Base-by-base conservation (phyloP, 2,888 invertebrate species). In the Peribatodes rhomboidaria region DNA sequence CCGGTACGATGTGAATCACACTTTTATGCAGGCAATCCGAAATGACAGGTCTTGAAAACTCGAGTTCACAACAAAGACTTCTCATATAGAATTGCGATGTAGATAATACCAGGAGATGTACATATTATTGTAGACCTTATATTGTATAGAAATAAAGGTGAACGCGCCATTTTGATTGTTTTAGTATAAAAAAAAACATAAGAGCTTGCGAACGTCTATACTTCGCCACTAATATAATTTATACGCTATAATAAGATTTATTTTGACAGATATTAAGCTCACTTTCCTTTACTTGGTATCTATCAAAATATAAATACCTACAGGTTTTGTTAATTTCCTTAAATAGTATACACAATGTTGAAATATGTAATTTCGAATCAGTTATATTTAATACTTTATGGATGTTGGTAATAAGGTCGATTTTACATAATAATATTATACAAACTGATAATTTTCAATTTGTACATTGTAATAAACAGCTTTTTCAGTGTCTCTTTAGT, bases 181-280 rank as follows among this genome's bases (percentile, higher is more conserved):
- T 27, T 65, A 63, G 60, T 67, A 42, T 72, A 56, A 75, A 49
- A 75, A 49, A 75, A 73, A 20, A 57, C 16, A 35, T 52, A 57
- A 63, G 83, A 83, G 83, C 82, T 82, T 79, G 80, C 78, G 76
- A 41, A 77, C 71, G 53, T 65, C 18, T 71, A 71, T 27, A 56
- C 74, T 72, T 73, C 70, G 75, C 71, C 78, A 72, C 73, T 76
- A 77, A 73, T 74, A 65, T 67, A 60, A 61, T 68, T 70, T 67
- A 64, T 68, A 57, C 70, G 65, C 68, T 69, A 70, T 62, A 64
- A 67, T 68, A 70, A 68, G 61, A 54, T 62, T 67, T 69, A 65
- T 71, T 70, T 67, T 70, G 70, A 65, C 44, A 35, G 67, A 57
- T 65, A 65, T 71, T 71, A 57, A 65, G 63, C 65, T 67, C 61